Conservation (phyloP, 1,140 invertebrate genomes). For the Drosophila melanogaster region DNA sequence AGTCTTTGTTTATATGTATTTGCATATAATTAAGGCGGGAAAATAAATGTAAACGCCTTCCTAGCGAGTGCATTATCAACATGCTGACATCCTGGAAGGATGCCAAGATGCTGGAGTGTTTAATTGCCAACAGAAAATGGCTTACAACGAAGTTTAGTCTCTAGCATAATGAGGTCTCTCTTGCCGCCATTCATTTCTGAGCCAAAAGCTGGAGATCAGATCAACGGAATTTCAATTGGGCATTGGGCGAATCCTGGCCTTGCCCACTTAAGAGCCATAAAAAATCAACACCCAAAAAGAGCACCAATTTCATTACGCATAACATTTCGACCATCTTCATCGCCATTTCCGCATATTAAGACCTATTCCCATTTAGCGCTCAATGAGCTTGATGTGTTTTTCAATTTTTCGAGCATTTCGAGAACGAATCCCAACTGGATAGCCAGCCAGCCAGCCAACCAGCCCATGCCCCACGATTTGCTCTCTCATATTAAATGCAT, state of each 20-base stretch:
- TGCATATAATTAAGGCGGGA: conserved; percentile 75
- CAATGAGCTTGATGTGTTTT: conserved; percentile 77
- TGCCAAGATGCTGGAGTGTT: conserved; percentile 14
- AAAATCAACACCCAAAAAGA: conserved; percentile 60
- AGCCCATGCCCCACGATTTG: conserved; percentile 17
- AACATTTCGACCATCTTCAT: conserved; percentile 56
- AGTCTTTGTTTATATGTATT: conserved; percentile 72
- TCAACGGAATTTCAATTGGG: conserved; percentile 44
- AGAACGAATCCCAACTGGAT: conserved; percentile 28
- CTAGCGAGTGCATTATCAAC: conserved; percentile 72
- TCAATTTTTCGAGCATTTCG: conserved; percentile 44
- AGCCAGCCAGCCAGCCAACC: not conserved
- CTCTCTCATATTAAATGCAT: conserved; percentile 76
- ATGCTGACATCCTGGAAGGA: conserved; percentile 36
- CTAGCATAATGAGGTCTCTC: conserved; percentile 37
- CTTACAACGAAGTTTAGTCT: conserved; percentile 31
- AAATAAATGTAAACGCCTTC: conserved; percentile 59
- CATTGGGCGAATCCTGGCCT: not conserved
- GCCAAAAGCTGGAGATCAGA: not conserved
- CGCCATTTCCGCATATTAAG: conserved; percentile 19
- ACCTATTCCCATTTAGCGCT: conserved; percentile 55
- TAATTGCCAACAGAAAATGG: conserved; percentile 48
- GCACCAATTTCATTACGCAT: conserved; percentile 74
- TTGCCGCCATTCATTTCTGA: not conserved
- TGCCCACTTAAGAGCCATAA: conserved; percentile 37